Evolutionary conservation across 2,888 invertebrate species (phyloP).

Genomic region (Drosophila barbarae): DNA sequence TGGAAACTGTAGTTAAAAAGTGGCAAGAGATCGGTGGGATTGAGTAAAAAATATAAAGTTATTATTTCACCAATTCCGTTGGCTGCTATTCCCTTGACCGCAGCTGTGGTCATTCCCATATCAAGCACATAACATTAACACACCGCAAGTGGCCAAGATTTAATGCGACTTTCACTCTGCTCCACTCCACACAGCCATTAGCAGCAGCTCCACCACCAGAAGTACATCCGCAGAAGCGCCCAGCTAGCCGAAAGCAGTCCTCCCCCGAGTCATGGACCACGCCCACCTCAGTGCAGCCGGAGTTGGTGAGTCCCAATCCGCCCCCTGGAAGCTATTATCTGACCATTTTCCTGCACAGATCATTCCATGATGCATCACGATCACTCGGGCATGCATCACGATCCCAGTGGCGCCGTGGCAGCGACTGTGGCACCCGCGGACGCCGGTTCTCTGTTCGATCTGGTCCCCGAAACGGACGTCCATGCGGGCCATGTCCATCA

Average conservation of each 20-base stretch:
- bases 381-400: conserved; percentile 52
- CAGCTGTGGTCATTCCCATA: conserved; percentile 2
- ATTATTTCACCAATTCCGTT: background rate
- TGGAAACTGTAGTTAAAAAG: conserved; percentile 1
- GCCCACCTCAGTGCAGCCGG: conserved; percentile 74
- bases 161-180: conserved; percentile 36
- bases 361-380: conserved; percentile 66
- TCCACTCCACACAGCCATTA: conserved; percentile 30
- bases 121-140: conserved; percentile 1
- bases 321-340: no score
- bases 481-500: conserved; percentile 53
- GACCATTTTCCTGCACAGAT: conserved; percentile 29
- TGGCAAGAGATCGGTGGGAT: background rate
- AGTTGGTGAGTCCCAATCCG: conserved; percentile 65
- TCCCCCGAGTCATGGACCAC: conserved; percentile 72
- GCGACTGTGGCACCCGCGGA: conserved; percentile 41
- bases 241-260: background rate
- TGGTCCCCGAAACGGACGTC: conserved; percentile 25
- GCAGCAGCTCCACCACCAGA: conserved; percentile 11
- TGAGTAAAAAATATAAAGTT: background rate
- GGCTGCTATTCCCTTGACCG: conserved; percentile 12
- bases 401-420: conserved; percentile 47
- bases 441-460: conserved; percentile 23
- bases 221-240: conserved; percentile 2
- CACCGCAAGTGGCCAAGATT: conserved; percentile 8